Evolutionary conservation across 2,797 vertebrate genomes (phyloP).

Genomic region (Oreonectes daqikongensis): DNA sequence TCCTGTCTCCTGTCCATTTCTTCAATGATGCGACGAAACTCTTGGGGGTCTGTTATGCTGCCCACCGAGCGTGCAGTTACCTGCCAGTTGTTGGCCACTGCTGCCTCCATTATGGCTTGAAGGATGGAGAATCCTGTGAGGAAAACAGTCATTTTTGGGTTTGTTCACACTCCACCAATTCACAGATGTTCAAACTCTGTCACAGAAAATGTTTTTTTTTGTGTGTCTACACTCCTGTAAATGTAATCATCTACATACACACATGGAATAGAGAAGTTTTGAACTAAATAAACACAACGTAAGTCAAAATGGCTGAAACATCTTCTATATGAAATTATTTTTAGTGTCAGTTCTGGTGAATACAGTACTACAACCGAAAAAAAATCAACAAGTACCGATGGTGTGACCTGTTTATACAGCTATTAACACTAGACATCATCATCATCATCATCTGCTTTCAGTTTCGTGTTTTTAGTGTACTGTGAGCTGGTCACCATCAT

Average conservation of each 20-base stretch:
- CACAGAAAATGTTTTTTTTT: slow-evolving; percentile 22
- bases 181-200: slow-evolving; percentile 23
- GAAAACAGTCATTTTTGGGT: slow-evolving; percentile 28
- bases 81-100: slow-evolving; percentile 98
- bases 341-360: too few species aligned
- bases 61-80: slow-evolving; percentile 98
- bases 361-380: too few species aligned
- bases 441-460: too few species aligned
- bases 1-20: slow-evolving; percentile 99
- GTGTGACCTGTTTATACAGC: too few species aligned
- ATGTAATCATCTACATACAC: not conserved
- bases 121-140: slow-evolving; percentile 93
- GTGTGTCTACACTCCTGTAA: not conserved
- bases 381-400: too few species aligned
- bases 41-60: slow-evolving; percentile 90
- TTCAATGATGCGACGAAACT: slow-evolving; percentile 97
- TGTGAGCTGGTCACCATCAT: too few species aligned
- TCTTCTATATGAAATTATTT: too few species aligned
- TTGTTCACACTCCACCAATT: slow-evolving; percentile 2
- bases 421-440: too few species aligned
- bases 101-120: slow-evolving; percentile 99
- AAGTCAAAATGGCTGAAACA: too few species aligned
- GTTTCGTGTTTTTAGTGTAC: too few species aligned
- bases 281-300: not conserved
- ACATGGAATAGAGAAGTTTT: slow-evolving; percentile 19